These are phyloP conservation scores for Chrysotoxum bicinctum DNA, from an alignment of 2,888 invertebrate species.

Conservation along the genomic window DNA sequence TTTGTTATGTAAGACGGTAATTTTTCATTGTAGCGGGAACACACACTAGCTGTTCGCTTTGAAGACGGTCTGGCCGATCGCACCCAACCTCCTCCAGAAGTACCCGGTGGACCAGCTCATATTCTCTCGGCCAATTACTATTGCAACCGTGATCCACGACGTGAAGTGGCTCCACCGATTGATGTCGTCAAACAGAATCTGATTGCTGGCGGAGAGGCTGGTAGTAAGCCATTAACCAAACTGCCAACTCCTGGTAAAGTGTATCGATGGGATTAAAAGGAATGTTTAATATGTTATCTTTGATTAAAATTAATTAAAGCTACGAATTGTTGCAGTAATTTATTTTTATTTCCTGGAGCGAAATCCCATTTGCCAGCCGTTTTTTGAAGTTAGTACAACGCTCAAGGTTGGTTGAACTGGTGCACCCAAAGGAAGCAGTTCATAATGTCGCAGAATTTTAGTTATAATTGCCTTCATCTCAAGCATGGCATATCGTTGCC, in stretches of 20 bases:
- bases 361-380: slow-evolving; percentile 73
- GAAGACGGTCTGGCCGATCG: slow-evolving; percentile 86
- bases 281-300: not conserved
- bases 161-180: slow-evolving; percentile 84
- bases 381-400: slow-evolving; percentile 70
- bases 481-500: slow-evolving; percentile 76
- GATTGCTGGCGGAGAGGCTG: slow-evolving; percentile 77
- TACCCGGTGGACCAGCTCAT: slow-evolving; percentile 92
- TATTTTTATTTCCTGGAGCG: slow-evolving; percentile 40
- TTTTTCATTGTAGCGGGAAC: slow-evolving; percentile 76
- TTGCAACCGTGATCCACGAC: slow-evolving; percentile 90
- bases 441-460: slow-evolving; percentile 73
- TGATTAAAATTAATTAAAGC: slow-evolving; percentile 10
- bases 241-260: slow-evolving; percentile 84
- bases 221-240: slow-evolving; percentile 75
- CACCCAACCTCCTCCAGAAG: slow-evolving; percentile 90
- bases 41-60: slow-evolving; percentile 86
- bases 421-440: slow-evolving; percentile 64
- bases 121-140: slow-evolving; percentile 92
- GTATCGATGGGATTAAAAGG: slow-evolving; percentile 84
- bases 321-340: not conserved
- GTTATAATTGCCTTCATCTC: slow-evolving; percentile 75
- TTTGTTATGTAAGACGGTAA: slow-evolving; percentile 76
- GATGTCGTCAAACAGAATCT: slow-evolving; percentile 76
- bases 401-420: slow-evolving; percentile 61